Evolutionary conservation across 2,797 vertebrate species (phyloP).

Genomic region (Danio albolineatus): DNA sequence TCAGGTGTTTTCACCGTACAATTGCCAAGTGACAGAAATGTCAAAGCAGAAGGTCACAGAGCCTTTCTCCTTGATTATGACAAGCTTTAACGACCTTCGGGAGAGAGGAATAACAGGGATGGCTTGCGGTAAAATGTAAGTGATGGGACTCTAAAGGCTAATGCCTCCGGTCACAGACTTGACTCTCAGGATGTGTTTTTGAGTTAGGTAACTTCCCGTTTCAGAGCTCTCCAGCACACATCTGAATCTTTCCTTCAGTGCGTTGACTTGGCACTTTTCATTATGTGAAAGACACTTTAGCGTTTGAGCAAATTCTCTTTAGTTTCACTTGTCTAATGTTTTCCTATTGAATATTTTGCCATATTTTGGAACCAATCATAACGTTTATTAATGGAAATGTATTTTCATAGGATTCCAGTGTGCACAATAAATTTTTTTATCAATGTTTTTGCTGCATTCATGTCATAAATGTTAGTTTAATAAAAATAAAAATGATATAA

Average conservation of each 20-base stretch:
- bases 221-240: not conserved
- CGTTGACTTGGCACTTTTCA: not conserved
- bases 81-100: conserved; percentile 9
- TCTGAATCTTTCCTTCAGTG: not conserved
- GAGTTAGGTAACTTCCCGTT: not conserved
- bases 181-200: conserved; percentile 4
- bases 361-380: not conserved
- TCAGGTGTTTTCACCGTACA: conserved; percentile 10
- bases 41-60: conserved; percentile 35
- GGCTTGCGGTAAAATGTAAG: conserved; percentile 11
- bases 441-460: too few relatives aligned
- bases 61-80: conserved; percentile 31
- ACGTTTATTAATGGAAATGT: not conserved
- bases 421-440: not conserved
- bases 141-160: conserved; percentile 34
- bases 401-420: not conserved
- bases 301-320: not conserved
- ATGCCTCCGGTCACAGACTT: conserved; percentile 19
- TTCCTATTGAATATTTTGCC: not conserved
- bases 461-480: too few relatives aligned
- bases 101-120: conserved; percentile 3
- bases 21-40: conserved; percentile 36
- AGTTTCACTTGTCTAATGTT: not conserved
- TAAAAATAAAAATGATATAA: too few relatives aligned
- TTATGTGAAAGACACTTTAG: not conserved